A percentile compares a stretch with the other conserved stretches of the same genome.
Conservation (phyloP, 2,113 vertebrate genomes). For the Scomber japonicus region DNA sequence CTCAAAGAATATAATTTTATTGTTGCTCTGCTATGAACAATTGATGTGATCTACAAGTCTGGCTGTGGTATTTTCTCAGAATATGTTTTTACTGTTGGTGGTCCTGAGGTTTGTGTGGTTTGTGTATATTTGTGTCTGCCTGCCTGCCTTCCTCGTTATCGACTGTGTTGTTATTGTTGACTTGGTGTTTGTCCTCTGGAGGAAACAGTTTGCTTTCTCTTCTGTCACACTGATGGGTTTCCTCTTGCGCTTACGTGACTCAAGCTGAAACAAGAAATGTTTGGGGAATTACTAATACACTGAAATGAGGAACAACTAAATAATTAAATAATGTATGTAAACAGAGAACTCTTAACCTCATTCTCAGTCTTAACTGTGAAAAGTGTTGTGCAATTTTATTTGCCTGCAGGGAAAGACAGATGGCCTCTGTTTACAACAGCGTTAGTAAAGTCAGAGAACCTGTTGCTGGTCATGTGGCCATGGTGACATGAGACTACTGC, state of each 20-base stretch:
- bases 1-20: neutral
- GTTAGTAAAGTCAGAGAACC: slow-evolving; percentile 31
- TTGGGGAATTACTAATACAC: slow-evolving; percentile 22
- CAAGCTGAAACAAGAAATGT: slow-evolving; percentile 41
- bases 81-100: slow-evolving; percentile 18
- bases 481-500: neutral
- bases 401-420: slow-evolving; percentile 1
- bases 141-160: neutral
- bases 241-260: slow-evolving; percentile 12
- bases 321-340: neutral
- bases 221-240: slow-evolving; percentile 44
- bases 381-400: neutral
- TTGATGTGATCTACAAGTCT: slow-evolving; percentile 34
- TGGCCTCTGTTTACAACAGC: neutral
- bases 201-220: slow-evolving; percentile 42
- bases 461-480: slow-evolving; percentile 39
- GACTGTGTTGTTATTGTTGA: no score
- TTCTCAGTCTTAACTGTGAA: neutral
- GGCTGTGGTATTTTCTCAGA: slow-evolving; percentile 16
- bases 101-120: slow-evolving; percentile 5
- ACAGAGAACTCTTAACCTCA: neutral
- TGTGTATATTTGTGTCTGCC: neutral
- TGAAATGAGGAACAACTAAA: neutral
- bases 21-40: neutral
- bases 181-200: slow-evolving; percentile 27